A percentile compares a stretch with the other conserved stretches of the same genome.
phyloP scores from a whole-genome alignment of 2,797 vertebrate species.

The Rhynchotus rufescens region DNA sequence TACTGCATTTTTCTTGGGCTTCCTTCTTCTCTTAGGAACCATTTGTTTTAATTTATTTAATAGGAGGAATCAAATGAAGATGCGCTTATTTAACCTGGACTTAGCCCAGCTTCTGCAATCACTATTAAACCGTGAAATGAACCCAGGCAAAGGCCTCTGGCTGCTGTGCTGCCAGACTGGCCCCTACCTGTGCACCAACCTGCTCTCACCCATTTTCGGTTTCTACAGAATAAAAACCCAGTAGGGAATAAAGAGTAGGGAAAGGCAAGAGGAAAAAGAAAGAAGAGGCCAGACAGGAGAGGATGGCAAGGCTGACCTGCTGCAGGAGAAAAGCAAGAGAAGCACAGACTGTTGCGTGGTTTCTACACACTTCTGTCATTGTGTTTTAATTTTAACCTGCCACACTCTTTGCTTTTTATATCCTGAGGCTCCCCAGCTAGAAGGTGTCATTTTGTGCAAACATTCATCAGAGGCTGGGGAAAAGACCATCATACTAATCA shows the following conservation, averaged over 20 bases:
- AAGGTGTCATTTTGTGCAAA: background rate
- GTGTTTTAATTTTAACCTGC: background rate
- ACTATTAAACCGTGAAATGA: background rate
- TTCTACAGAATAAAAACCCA: background rate
- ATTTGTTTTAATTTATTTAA: background rate
- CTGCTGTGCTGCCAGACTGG: background rate
- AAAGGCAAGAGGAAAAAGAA: background rate
- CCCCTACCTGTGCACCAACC: background rate
- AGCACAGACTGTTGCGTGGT: background rate
- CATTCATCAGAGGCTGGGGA: background rate
- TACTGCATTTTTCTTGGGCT: background rate
- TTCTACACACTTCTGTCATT: background rate
- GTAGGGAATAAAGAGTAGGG: background rate
- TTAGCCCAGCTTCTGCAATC: background rate
- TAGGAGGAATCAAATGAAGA: background rate
- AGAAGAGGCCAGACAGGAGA: background rate
- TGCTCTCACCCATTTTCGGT: background rate
- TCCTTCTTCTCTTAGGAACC: background rate
- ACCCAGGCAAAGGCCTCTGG: accelerated
- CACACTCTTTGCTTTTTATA: background rate
- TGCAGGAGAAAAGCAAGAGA: background rate
- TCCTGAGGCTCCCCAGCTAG: background rate
- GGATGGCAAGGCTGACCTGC: background rate
- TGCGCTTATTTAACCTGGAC: background rate
- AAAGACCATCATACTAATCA: background rate